Base-by-base conservation (phyloP, 1,140 invertebrate genomes). In the Steinernema feltiae region DNA sequence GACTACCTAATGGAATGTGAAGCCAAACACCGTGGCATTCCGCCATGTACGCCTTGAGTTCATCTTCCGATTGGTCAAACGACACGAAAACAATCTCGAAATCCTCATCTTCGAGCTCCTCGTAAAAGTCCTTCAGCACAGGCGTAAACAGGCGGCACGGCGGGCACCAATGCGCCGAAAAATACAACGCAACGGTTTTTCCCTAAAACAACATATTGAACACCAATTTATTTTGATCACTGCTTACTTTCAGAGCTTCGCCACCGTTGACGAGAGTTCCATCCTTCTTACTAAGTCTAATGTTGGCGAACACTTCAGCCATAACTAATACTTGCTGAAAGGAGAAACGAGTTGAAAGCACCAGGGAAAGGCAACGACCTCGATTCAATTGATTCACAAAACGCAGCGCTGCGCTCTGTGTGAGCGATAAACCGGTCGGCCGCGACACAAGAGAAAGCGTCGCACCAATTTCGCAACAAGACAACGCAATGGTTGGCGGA, bases 161-260 rank as follows among this genome's bases (percentile, higher is more conserved):
- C 0, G 89, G 88, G 79, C 89, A 90, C 89, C 89, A 89, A 72
- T 89, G 88, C 18, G 89, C 89, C 12, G 88, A 88, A 80, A 89
- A 89, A 80, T 89, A 89, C 32, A 88, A 83, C 27, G 69, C 79
- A 72, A 87, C 72, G 15, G 86, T 73, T 46, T 86, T 80, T 32
- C 70, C 73, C 17, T 76, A 75, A 48, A n/a, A 70, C 18, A n/a
- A 70, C 69, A 30, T 35, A 70, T 7, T 35, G n/a, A 12, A 70
- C 69, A 70, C 18, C 69, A 35, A 70, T 70, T 12, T 70, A 35
- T 12, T 70, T 70, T 7, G 27, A n/a, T n/a, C n/a, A n/a, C 69
- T 12, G 31, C 69, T n/a, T n/a, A 70, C 69, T 7, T 7, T n/a
- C 7, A 70, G 69, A n/a, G 69, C 69, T 70, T 70, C 69, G 31